These are phyloP conservation scores for Panulirus ornatus DNA, from an alignment of 1,140 invertebrate genomes.

Conservation along the genomic window DNA sequence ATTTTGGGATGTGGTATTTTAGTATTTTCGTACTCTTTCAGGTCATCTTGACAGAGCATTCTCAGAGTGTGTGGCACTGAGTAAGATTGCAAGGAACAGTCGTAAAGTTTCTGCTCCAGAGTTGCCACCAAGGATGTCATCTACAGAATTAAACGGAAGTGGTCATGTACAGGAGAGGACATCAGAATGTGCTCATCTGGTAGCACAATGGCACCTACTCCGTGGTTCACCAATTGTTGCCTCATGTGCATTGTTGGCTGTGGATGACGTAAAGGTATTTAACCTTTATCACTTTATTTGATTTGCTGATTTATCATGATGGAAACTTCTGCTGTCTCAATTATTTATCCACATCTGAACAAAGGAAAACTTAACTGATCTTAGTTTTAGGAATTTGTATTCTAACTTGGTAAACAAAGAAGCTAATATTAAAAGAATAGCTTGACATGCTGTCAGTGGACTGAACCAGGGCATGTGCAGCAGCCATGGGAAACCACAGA, in stretches of 20 bases:
- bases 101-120: slow-evolving; percentile 50
- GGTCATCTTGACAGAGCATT: slow-evolving; percentile 70
- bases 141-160: slow-evolving; percentile 48
- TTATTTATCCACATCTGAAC: not conserved
- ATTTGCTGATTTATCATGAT: slow-evolving; percentile 18
- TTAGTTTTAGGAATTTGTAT: no score
- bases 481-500: no score
- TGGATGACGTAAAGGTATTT: slow-evolving; percentile 77
- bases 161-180: slow-evolving; percentile 51
- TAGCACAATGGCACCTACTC: slow-evolving; percentile 78
- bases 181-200: slow-evolving; percentile 63
- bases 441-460: no score
- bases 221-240: slow-evolving; percentile 78
- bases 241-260: slow-evolving; percentile 79
- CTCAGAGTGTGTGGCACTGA: slow-evolving; percentile 63
- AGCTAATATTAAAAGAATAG: no score
- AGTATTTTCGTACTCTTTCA: slow-evolving; percentile 5
- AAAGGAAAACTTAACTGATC: no score
- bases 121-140: slow-evolving; percentile 34
- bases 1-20: not conserved
- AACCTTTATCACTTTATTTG: not conserved
- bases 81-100: slow-evolving; percentile 35
- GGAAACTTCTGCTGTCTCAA: not conserved
- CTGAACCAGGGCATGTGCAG: no score
- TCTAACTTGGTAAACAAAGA: no score